phyloP scores from a whole-genome alignment of 2,888 invertebrate genomes.

The Hirtodrosophila trivittata region DNA sequence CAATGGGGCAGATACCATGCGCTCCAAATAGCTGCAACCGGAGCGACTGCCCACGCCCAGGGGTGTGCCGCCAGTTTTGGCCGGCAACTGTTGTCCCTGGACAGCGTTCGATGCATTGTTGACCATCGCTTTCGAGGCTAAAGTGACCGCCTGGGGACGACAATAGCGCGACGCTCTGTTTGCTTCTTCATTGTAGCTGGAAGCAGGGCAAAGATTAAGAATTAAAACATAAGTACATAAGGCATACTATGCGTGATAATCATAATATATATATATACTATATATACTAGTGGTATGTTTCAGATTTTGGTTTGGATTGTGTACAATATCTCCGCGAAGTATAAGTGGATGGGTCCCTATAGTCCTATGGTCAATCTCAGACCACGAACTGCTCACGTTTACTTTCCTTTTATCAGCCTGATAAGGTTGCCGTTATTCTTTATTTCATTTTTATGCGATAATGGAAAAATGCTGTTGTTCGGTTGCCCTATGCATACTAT shows the following conservation, averaged over 20 bases:
- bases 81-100: slow-evolving; percentile 56
- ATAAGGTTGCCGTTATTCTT: slow-evolving; percentile 40
- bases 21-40: slow-evolving; percentile 74
- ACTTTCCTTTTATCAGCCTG: slow-evolving; percentile 53
- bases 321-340: no score
- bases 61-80: slow-evolving; percentile 61
- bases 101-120: slow-evolving; percentile 76
- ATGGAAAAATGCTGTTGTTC: slow-evolving; percentile 46
- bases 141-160: slow-evolving; percentile 82
- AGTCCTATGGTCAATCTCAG: neutral
- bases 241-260: no score
- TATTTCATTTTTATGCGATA: slow-evolving; percentile 54
- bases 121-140: slow-evolving; percentile 82
- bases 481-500: slow-evolving; percentile 7
- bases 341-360: no score
- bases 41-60: slow-evolving; percentile 74
- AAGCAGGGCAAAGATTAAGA: slow-evolving; percentile 40
- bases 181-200: slow-evolving; percentile 82
- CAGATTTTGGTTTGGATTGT: slow-evolving; percentile 9
- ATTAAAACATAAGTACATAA: neutral
- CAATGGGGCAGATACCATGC: slow-evolving; percentile 77
- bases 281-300: neutral
- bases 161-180: slow-evolving; percentile 80
- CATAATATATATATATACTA: neutral
- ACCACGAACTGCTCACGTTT: slow-evolving; percentile 50